phyloP scores from a whole-genome alignment of 2,113 vertebrate species.

The Malurus cyaneus region DNA sequence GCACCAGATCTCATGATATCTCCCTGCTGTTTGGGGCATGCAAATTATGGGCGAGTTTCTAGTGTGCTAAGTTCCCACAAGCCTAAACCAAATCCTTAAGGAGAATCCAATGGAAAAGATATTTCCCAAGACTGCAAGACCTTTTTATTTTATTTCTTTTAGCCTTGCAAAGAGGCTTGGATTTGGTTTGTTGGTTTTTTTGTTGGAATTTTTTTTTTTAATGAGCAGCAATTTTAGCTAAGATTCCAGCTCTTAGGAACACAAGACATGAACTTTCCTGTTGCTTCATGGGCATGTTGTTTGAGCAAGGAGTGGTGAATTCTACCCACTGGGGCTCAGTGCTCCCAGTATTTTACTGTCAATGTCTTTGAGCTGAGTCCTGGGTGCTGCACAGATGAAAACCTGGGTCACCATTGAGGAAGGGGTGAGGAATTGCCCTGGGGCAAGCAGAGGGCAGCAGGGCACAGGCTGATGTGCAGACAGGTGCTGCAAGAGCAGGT shows the following conservation, averaged over 20 bases:
- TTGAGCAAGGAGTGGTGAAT: not conserved
- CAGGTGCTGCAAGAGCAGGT: not conserved
- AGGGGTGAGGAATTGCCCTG: not conserved
- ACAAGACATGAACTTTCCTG: not conserved
- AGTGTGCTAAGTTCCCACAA: constrained; percentile 47
- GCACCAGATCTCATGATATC: constrained; percentile 53
- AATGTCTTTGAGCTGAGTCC: not conserved
- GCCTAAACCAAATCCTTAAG: constrained; percentile 41
- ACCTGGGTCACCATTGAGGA: not conserved
- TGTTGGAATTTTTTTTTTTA: not conserved
- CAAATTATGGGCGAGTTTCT: constrained; percentile 51
- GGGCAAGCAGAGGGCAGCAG: accelerated
- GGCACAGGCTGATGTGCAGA: not conserved
- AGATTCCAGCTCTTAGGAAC: not conserved
- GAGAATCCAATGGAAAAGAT: constrained; percentile 42
- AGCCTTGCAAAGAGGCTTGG: not conserved
- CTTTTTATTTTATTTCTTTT: not conserved
- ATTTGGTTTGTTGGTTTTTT: not conserved
- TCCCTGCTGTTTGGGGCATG: constrained; percentile 49
- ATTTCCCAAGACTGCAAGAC: constrained; percentile 15
- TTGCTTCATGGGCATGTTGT: accelerated
- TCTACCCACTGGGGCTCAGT: not conserved
- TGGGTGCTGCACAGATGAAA: not conserved
- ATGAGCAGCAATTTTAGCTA: not conserved
- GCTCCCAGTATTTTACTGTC: not conserved